These are phyloP conservation scores for Grantiella picta DNA, from an alignment of 2,113 vertebrate species.

Conservation along the genomic window DNA sequence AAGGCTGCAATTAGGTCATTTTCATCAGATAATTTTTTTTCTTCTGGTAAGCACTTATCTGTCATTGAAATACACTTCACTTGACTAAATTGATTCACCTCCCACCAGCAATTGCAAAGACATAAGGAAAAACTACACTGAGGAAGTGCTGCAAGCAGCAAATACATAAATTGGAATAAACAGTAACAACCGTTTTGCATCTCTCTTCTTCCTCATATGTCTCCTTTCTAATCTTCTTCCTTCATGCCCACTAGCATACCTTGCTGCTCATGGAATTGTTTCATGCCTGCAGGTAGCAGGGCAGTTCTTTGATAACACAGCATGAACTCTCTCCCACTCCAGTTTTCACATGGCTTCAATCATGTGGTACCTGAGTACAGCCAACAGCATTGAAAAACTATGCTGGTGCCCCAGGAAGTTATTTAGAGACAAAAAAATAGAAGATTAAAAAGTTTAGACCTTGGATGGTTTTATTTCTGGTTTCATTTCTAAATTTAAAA, in stretches of 20 bases:
- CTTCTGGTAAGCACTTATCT: background rate
- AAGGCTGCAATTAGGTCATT: background rate
- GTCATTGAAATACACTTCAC: background rate
- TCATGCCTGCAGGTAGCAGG: background rate
- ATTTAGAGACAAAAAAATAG: background rate
- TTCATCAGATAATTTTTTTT: background rate
- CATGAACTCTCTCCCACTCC: background rate
- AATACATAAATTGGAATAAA: background rate
- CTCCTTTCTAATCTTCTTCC: background rate
- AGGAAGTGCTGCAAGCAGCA: background rate
- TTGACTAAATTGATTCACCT: background rate
- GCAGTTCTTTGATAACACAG: background rate
- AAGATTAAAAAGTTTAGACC: background rate
- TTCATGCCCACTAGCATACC: background rate
- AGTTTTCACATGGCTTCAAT: background rate
- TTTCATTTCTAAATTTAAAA: background rate
- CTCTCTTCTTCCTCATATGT: background rate
- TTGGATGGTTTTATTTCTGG: fast-evolving
- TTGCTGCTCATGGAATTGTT: background rate
- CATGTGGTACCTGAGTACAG: fast-evolving
- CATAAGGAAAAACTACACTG: background rate
- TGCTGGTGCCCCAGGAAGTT: background rate
- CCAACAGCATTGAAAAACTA: background rate
- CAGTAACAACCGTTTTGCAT: background rate
- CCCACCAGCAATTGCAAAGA: background rate